Conservation (phyloP, 2,113 vertebrate genomes). For the Ciconia boyciana region DNA sequence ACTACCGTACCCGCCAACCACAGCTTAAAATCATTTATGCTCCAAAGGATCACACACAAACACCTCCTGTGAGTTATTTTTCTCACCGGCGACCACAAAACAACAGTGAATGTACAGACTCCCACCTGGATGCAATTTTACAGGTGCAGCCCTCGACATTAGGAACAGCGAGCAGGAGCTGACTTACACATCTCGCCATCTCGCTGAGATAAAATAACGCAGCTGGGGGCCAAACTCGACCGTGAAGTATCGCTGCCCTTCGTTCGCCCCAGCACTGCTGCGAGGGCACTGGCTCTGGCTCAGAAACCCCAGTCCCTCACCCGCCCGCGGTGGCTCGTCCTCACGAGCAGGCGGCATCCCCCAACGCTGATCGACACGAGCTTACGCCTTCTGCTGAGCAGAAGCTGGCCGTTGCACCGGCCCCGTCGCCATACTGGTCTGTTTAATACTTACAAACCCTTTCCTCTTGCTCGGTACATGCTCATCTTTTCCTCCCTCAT, state of each 20-base stretch:
- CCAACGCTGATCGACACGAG: background rate
- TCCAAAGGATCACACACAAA: constrained; percentile 46
- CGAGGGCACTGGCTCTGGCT: background rate
- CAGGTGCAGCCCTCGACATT: background rate
- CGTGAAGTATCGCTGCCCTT: background rate
- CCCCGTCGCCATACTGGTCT: accelerated
- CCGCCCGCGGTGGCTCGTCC: accelerated
- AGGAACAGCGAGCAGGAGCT: background rate
- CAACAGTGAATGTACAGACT: background rate
- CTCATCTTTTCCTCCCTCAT: background rate
- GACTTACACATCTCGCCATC: background rate
- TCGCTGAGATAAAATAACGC: background rate
- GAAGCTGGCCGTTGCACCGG: background rate
- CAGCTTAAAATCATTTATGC: constrained; percentile 58
- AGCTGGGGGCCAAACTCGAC: background rate
- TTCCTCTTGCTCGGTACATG: background rate
- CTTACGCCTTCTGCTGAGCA: background rate
- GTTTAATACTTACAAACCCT: background rate
- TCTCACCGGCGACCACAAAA: background rate
- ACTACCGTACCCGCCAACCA: constrained; percentile 44
- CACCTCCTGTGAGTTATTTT: constrained; percentile 30
- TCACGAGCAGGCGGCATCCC: background rate
- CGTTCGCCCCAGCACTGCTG: background rate
- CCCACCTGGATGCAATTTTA: background rate
- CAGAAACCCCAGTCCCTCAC: background rate